A percentile compares a stretch with the other conserved stretches of the same genome.
These are phyloP conservation scores for Celastrina argiolus DNA, from an alignment of 2,888 invertebrate genomes.

Conservation along the genomic window DNA sequence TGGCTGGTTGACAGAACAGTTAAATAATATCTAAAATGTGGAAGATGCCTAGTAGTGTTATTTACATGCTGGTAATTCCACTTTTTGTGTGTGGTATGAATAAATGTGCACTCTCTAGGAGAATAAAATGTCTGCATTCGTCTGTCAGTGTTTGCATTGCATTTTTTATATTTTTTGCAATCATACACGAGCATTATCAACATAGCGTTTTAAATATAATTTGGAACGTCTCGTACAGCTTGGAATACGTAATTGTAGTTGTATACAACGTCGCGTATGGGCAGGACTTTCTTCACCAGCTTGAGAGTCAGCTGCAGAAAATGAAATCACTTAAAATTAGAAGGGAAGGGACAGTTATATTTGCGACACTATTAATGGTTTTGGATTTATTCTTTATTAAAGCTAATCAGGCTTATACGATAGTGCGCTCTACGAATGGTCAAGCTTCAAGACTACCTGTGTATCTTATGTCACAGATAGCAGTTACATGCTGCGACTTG, in stretches of 20 bases:
- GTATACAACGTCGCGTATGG: background rate
- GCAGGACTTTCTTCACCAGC: background rate
- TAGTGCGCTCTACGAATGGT: background rate
- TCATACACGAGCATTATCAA: background rate
- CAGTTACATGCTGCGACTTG: background rate
- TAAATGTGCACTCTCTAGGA: background rate
- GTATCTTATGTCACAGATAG: background rate
- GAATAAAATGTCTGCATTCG: background rate
- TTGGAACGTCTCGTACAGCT: background rate
- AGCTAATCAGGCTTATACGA: background rate
- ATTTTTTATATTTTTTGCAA: background rate
- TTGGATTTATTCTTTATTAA: background rate
- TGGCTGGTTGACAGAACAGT: background rate
- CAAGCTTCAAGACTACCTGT: background rate
- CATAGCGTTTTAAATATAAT: background rate
- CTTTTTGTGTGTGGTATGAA: background rate
- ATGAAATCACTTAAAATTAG: too few relatives aligned
- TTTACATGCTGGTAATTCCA: background rate
- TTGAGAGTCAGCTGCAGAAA: background rate
- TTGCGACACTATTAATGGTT: background rate
- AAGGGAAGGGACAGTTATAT: background rate
- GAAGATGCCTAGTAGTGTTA: background rate
- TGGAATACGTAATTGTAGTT: background rate
- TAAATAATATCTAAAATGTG: background rate
- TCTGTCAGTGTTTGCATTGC: background rate